Evolutionary conservation across 1,140 invertebrate genomes (phyloP).

Genomic region (Pseudachorutes palmiensis): DNA sequence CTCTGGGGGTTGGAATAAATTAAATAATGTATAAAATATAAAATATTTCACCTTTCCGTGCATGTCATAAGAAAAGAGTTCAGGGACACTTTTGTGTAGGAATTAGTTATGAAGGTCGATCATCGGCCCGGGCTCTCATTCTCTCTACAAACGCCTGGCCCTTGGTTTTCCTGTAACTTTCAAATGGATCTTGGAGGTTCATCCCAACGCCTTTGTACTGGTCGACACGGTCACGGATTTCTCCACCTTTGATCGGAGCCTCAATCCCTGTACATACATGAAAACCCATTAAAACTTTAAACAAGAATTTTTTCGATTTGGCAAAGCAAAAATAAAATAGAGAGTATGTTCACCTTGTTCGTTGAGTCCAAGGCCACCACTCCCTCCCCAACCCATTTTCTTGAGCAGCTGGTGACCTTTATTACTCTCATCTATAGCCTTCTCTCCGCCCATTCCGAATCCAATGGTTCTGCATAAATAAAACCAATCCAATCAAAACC

Average conservation of each 20-base stretch:
- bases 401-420: constrained; percentile 89
- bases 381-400: constrained; percentile 79
- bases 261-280: constrained; percentile 57
- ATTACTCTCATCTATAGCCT: constrained; percentile 68
- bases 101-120: too few relatives aligned
- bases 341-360: constrained; percentile 57
- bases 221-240: constrained; percentile 76
- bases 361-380: constrained; percentile 78
- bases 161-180: constrained; percentile 93
- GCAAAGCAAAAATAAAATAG: not conserved
- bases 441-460: constrained; percentile 49
- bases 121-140: constrained; percentile 86
- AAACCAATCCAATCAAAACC: constrained; percentile 13
- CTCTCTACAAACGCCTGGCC: constrained; percentile 90
- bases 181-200: constrained; percentile 89
- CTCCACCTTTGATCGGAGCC: constrained; percentile 82
- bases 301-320: constrained; percentile 7
- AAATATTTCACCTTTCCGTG: too few relatives aligned
- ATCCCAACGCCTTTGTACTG: constrained; percentile 84
- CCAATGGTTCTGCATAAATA: constrained; percentile 36
- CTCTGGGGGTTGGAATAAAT: too few relatives aligned
- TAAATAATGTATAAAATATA: too few relatives aligned
- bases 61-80: too few relatives aligned
- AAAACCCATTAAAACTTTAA: not conserved
- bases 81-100: too few relatives aligned